Base-by-base conservation (phyloP, 2,888 invertebrate species). In the Philaethria dido region DNA sequence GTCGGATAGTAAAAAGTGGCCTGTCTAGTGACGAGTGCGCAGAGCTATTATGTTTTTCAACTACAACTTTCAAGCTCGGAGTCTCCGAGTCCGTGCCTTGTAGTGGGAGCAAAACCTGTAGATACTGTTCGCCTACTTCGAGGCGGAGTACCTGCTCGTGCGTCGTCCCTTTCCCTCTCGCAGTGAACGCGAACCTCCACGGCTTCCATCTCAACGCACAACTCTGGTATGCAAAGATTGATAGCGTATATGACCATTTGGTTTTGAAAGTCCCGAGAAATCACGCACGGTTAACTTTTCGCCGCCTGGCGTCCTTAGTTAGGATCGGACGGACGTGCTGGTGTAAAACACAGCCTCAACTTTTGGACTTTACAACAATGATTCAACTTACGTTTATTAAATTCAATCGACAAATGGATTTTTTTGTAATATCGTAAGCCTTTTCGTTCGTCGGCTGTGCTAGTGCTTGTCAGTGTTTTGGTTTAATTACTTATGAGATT, bases 101-200 rank as follows among this genome's bases (percentile, higher is more conserved):
- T 90, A 91, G 92, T 92, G 92, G 92, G 92, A 92, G 88, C 89
- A 89, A 92, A 92, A 92, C 92, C 92, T 92, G 92, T 92, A 92
- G 89, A 89, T 85, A 90, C 86, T 88, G 87, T 85, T 87, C 88
- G 89, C 84, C 82, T 81, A 84, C 85, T 91, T 88, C 83, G 77
- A 81, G 87, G 80, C 92, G 87, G 84, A 79, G 80, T 89, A 91
- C 90, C 92, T 91, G 91, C 83, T 69, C 75, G 71, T 70, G 66
- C 79, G 86, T 77, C 75, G 88, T 92, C 92, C 86, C 88, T 90
- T 86, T 92, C 88, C 76, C 86, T 78, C 92, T 73, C 81, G 75
- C 80, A 57, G 71, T 74, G 73, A 65, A 69, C 73, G 71, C 74
- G 76, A 77, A 18, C 80, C 80, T 79, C 81, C 75, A 78, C 79